phyloP scores from a whole-genome alignment of 2,113 vertebrate genomes.

The Gnathonemus echidnorhynchus region DNA sequence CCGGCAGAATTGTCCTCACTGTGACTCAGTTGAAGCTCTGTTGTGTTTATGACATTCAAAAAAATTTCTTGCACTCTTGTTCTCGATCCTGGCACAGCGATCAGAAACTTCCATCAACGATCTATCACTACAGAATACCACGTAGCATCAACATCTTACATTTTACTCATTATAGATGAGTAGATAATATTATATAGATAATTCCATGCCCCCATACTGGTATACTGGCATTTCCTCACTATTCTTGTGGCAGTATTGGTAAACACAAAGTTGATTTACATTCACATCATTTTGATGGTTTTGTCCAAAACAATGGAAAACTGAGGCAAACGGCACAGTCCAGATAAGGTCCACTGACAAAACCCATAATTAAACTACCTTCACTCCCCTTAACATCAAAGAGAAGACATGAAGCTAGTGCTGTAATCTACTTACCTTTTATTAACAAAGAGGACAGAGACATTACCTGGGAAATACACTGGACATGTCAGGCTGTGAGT shows the following conservation, averaged over 20 bases:
- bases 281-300: neutral
- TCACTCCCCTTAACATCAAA: neutral
- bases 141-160: neutral
- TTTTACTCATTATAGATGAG: neutral
- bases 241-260: too few relatives aligned
- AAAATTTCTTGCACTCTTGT: neutral
- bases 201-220: neutral
- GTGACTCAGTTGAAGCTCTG: neutral
- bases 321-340: neutral
- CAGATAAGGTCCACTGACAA: neutral
- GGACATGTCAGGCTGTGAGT: neutral
- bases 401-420: neutral
- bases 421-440: neutral
- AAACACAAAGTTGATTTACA: neutral
- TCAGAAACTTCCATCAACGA: neutral
- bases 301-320: neutral
- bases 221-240: neutral
- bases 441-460: neutral
- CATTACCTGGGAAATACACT: neutral
- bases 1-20: neutral
- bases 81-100: neutral
- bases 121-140: neutral
- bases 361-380: neutral
- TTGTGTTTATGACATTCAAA: neutral
- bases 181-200: neutral